Conservation (phyloP, 2,113 vertebrate genomes). For the Odobenus rosmarus region DNA sequence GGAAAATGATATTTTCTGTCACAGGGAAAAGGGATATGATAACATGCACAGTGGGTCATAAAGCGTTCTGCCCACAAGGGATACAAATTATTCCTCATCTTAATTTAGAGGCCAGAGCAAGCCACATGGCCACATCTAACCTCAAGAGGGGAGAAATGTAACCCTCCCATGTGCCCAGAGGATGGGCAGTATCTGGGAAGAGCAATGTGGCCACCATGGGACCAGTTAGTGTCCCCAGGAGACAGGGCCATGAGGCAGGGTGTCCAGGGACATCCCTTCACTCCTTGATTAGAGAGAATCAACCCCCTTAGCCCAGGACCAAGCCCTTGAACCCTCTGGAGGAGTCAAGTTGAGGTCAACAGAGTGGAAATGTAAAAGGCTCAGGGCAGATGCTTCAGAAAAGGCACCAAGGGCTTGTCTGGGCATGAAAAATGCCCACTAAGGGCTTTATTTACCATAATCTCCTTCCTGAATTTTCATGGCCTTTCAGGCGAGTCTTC, state of each 20-base stretch:
- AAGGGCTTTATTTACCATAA: background rate
- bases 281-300: background rate
- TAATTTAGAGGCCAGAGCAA: background rate
- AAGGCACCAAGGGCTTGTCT: background rate
- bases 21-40: background rate
- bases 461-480: conserved; percentile 39
- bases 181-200: background rate
- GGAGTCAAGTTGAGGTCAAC: background rate
- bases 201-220: background rate
- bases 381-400: background rate
- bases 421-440: background rate
- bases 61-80: background rate
- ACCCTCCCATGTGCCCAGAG: background rate
- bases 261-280: background rate
- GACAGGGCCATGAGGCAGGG: background rate
- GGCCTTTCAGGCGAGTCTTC: conserved; percentile 60
- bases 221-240: background rate
- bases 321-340: background rate
- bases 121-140: background rate
- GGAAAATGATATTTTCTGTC: background rate
- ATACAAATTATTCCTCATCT: background rate
- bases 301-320: no score
- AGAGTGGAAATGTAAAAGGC: background rate
- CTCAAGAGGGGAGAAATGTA: background rate
- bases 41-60: background rate